A percentile compares a stretch with the other conserved stretches of the same genome.
Conservation (phyloP, 1,140 invertebrate species). For the Triops longicaudatus region DNA sequence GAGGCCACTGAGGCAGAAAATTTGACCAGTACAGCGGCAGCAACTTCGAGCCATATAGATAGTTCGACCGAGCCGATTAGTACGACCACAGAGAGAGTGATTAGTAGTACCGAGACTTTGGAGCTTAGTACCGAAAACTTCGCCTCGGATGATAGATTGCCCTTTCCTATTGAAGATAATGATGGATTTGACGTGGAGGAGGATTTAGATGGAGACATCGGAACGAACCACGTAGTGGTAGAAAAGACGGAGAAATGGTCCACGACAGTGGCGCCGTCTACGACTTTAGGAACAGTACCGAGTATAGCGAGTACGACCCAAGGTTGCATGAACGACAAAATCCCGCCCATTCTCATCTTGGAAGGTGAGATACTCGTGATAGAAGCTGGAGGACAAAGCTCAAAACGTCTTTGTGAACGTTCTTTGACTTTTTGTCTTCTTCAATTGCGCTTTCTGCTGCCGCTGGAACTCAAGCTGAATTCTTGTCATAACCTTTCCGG, state of each 20-base stretch:
- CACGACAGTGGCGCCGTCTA: too few species aligned
- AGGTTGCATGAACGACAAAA: background rate
- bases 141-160: background rate
- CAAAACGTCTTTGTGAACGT: background rate
- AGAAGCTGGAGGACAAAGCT: background rate
- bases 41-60: background rate
- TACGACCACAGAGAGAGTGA: slow-evolving; percentile 18
- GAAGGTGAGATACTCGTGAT: slow-evolving; percentile 54
- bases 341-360: slow-evolving; percentile 58
- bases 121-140: background rate
- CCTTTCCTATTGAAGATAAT: background rate
- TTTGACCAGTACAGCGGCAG: slow-evolving; percentile 2
- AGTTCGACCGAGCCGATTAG: background rate
- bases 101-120: background rate
- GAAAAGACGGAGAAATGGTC: background rate
- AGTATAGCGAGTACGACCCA: background rate
- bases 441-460: slow-evolving; percentile 16
- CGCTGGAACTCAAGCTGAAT: slow-evolving; percentile 18
- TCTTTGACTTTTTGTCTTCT: slow-evolving; percentile 30
- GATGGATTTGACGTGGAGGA: background rate
- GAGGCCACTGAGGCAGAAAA: background rate
- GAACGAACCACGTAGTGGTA: background rate
- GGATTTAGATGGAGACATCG: background rate
- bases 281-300: too few species aligned
- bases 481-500: background rate